phyloP scores from a whole-genome alignment of 2,113 vertebrate species.

The Malurus alboscapulatus region DNA sequence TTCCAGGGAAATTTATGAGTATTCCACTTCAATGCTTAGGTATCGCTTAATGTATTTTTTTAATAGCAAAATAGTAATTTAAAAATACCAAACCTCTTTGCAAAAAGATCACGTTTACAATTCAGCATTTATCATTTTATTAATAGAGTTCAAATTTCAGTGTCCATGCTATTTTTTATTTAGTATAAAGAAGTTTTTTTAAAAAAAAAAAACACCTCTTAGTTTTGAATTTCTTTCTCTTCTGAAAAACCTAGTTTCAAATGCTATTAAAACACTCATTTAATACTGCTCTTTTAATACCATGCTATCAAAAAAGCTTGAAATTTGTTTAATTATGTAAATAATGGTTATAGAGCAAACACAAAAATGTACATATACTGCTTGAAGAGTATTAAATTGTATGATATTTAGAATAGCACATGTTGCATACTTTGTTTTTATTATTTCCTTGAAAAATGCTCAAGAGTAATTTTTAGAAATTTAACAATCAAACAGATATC shows the following conservation, averaged over 20 bases:
- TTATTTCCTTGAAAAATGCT: not conserved
- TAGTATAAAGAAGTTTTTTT: not conserved
- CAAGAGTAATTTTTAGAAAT: not conserved
- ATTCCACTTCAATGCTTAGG: not conserved
- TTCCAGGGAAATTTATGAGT: not conserved
- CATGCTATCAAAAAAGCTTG: not conserved
- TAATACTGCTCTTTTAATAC: not conserved
- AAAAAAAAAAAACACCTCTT: rapidly evolving
- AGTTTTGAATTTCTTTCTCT: not conserved
- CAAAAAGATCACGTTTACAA: rapidly evolving
- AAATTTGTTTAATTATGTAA: not conserved
- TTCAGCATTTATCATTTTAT: not conserved
- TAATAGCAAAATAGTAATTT: not conserved
- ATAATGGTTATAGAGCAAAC: not conserved
- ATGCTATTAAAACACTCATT: not conserved
- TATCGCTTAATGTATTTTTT: not conserved
- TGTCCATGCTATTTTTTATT: not conserved
- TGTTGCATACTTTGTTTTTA: not conserved
- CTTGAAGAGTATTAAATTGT: not conserved
- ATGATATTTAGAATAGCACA: not conserved
- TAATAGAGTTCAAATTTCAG: not conserved
- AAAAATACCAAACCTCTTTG: not conserved
- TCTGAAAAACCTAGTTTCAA: not conserved
- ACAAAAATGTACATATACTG: not conserved
- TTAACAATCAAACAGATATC: not conserved